These are phyloP conservation scores for Dasyprocta punctata DNA, from an alignment of 2,113 vertebrate species.

Conservation along the genomic window DNA sequence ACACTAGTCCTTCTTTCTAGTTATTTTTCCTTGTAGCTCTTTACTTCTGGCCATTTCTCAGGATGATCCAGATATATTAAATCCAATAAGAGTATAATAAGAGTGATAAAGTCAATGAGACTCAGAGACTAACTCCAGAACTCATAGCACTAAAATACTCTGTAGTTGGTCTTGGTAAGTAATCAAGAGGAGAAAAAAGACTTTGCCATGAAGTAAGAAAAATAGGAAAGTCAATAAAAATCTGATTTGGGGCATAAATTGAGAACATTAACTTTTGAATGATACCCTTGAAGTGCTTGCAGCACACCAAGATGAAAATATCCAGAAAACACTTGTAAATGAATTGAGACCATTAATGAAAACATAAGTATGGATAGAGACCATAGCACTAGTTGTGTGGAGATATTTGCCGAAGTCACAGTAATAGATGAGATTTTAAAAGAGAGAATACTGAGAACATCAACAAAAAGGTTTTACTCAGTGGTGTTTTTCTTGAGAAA, in stretches of 20 bases:
- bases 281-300: not conserved
- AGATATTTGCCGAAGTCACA: not conserved
- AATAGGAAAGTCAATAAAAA: not conserved
- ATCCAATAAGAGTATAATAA: not conserved
- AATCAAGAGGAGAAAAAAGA: not conserved
- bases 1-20: not conserved
- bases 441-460: not conserved
- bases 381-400: not conserved
- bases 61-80: not conserved
- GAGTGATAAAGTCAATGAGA: not conserved
- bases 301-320: not conserved
- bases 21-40: not conserved
- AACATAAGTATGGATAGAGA: not conserved
- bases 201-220: not conserved
- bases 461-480: not conserved
- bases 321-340: not conserved
- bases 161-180: not conserved
- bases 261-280: not conserved
- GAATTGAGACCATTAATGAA: not conserved
- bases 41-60: not conserved
- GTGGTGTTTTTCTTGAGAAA: conserved; percentile 30
- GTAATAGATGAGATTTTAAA: not conserved
- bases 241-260: not conserved
- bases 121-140: not conserved
- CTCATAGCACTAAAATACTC: not conserved